A percentile compares a stretch with the other conserved stretches of the same genome.
Evolutionary conservation across 2,797 vertebrate genomes (phyloP).

Genomic region (Coranthus polyacanthus): DNA sequence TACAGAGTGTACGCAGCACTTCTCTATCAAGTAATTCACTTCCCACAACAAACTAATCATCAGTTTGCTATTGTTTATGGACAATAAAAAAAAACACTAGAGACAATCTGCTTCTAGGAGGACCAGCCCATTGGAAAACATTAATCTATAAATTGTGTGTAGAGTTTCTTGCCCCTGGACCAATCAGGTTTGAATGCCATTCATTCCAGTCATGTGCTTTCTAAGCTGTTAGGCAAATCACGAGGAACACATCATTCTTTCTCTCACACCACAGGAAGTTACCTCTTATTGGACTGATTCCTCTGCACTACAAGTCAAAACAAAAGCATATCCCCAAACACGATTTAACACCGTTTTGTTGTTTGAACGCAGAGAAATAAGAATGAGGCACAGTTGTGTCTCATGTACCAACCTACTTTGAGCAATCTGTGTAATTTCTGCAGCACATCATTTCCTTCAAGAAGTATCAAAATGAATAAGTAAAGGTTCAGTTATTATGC

Average conservation of each 20-base stretch:
- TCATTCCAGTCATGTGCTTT: constrained; percentile 76
- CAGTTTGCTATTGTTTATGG: neutral
- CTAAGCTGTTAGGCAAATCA: constrained; percentile 70
- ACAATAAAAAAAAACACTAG: constrained; percentile 15
- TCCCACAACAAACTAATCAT: neutral
- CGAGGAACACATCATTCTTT: constrained; percentile 68
- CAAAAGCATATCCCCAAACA: neutral
- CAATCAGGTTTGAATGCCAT: constrained; percentile 57
- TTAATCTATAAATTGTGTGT: constrained; percentile 27
- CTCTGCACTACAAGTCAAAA: neutral
- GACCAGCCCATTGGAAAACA: constrained; percentile 13
- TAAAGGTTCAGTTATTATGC: neutral
- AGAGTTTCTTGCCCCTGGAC: constrained; percentile 18
- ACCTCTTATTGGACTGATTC: constrained; percentile 4
- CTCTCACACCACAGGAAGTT: constrained; percentile 45
- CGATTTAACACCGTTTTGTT: neutral
- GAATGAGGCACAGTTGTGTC: too few relatives aligned
- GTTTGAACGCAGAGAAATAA: neutral
- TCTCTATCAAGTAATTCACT: constrained; percentile 6
- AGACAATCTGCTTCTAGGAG: constrained; percentile 12
- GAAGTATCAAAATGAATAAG: neutral
- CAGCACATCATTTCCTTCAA: neutral
- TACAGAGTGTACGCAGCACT: neutral
- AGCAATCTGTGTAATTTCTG: neutral
- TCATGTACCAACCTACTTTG: neutral